A percentile compares a stretch with the other conserved stretches of the same genome.
Evolutionary conservation across 1,140 invertebrate genomes (phyloP).

Genomic region (Sweltsa coloradensis): DNA sequence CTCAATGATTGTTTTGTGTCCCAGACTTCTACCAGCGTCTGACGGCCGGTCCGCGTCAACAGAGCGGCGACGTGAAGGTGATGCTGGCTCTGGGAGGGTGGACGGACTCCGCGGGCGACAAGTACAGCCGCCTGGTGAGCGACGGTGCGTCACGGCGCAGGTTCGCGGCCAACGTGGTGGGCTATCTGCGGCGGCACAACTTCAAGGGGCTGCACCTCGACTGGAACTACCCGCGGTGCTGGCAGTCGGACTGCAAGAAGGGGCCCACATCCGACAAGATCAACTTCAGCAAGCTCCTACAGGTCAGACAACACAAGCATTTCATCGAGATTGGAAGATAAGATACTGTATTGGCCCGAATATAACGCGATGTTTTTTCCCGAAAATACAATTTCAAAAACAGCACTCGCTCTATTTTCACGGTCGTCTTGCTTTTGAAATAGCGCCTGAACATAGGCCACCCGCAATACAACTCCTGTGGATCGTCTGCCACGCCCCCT

Average conservation of each 20-base stretch:
- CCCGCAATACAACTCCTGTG: too few species aligned
- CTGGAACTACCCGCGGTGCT: slow-evolving; percentile 87
- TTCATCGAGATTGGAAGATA: too few species aligned
- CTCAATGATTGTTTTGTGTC: too few species aligned
- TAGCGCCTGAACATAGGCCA: too few species aligned
- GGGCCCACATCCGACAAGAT: slow-evolving; percentile 61
- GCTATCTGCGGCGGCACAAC: slow-evolving; percentile 55
- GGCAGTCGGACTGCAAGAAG: slow-evolving; percentile 77
- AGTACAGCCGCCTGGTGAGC: slow-evolving; percentile 65
- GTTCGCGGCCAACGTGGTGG: slow-evolving; percentile 50
- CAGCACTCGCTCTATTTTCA: too few species aligned
- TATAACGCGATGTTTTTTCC: too few species aligned
- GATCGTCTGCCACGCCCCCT: too few species aligned
- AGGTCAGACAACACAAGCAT: too few species aligned
- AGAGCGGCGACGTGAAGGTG: slow-evolving; percentile 35
- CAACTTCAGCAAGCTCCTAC: slow-evolving; percentile 62
- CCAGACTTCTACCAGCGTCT: slow-evolving; percentile 52
- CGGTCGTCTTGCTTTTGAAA: too few species aligned
- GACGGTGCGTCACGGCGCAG: slow-evolving; percentile 45
- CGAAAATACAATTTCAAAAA: too few species aligned
- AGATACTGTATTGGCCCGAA: too few species aligned
- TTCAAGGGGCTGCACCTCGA: slow-evolving; percentile 77
- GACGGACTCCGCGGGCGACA: slow-evolving; percentile 74
- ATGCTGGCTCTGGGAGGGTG: slow-evolving; percentile 78
- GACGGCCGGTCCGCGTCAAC: slow-evolving; percentile 42